Evolutionary conservation across 2,797 vertebrate genomes (phyloP).

Genomic region (Typhlichthys subterraneus): DNA sequence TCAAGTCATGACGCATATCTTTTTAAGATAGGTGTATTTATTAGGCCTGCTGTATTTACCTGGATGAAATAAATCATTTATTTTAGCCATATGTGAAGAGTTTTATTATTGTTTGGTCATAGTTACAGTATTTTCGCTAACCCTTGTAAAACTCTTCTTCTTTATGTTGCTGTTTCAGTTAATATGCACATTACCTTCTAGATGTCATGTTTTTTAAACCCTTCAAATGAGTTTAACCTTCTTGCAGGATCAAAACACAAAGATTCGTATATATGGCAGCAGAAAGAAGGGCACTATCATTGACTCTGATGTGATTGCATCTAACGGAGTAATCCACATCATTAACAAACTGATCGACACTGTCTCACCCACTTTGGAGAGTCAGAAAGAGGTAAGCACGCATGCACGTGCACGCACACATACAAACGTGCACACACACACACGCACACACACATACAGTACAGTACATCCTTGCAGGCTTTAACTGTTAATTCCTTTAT

Average conservation of each 20-base stretch:
- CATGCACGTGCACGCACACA: not conserved
- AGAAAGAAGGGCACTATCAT: slow-evolving; percentile 79
- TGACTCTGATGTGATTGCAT: slow-evolving; percentile 82
- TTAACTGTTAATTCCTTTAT: not conserved
- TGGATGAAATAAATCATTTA: too few relatives aligned
- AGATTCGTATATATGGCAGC: slow-evolving; percentile 84
- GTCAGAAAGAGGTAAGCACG: slow-evolving; percentile 78
- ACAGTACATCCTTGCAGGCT: not conserved
- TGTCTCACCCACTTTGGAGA: slow-evolving; percentile 75
- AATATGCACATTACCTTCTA: not conserved
- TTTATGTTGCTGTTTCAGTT: not conserved
- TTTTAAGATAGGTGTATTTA: too few relatives aligned
- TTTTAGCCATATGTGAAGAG: not conserved
- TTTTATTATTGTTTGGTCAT: not conserved
- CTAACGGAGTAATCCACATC: slow-evolving; percentile 91
- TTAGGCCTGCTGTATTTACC: too few relatives aligned
- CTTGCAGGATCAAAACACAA: slow-evolving; percentile 73
- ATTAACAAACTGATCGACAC: slow-evolving; percentile 87
- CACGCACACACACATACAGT: too few relatives aligned
- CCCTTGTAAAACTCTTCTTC: not conserved
- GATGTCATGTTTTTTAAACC: not conserved
- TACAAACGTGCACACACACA: too few relatives aligned
- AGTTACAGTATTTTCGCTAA: too few relatives aligned
- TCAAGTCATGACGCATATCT: not conserved
- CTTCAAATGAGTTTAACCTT: not conserved